phyloP scores from a whole-genome alignment of 2,113 vertebrate genomes.

The Carlito syrichta region DNA sequence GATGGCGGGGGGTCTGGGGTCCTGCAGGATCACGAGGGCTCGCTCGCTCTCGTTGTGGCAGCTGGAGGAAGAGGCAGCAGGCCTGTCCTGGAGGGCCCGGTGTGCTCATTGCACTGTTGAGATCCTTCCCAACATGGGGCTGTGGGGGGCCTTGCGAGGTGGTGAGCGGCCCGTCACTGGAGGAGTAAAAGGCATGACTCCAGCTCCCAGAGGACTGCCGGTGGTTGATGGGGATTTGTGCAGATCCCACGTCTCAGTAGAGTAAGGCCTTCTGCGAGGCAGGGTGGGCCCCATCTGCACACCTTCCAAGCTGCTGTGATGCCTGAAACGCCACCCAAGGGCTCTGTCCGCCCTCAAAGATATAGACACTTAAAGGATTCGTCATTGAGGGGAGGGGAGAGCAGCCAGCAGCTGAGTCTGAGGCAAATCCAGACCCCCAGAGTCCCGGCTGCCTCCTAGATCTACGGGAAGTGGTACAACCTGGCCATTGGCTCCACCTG shows the following conservation, averaged over 20 bases:
- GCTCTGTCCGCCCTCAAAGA: background rate
- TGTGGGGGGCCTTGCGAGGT: accelerated
- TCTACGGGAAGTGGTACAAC: constrained; percentile 91
- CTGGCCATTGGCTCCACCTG: constrained; percentile 86
- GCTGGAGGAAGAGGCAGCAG: background rate
- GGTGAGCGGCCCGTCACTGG: no score
- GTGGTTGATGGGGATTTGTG: background rate
- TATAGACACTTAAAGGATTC: background rate
- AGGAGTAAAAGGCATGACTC: background rate
- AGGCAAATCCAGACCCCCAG: background rate
- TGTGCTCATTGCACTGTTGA: no score
- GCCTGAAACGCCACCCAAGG: background rate
- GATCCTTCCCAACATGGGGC: accelerated
- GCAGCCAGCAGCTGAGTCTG: no score
- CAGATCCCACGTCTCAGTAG: no score
- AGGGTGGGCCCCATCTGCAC: accelerated
- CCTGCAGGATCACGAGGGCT: accelerated
- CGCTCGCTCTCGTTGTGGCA: accelerated
- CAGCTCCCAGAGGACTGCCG: background rate
- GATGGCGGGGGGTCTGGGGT: accelerated
- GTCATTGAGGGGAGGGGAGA: background rate
- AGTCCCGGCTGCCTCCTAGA: constrained; percentile 62
- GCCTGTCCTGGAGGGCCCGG: no score
- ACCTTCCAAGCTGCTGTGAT: background rate
- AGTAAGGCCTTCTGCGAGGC: background rate